Conservation (phyloP, 2,888 invertebrate genomes). For the Drosophila kanekoi region DNA sequence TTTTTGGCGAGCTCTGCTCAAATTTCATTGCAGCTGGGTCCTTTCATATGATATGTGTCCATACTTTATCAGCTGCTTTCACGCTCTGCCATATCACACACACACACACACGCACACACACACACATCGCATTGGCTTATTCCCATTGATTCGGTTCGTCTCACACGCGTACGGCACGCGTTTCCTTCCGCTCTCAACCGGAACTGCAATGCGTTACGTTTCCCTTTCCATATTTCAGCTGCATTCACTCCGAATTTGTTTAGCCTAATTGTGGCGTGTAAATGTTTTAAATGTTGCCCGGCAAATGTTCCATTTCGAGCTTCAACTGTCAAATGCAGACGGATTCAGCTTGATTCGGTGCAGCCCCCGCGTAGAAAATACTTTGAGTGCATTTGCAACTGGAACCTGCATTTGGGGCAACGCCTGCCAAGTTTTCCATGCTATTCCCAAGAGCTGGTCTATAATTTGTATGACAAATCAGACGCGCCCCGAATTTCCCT, state of each 20-base stretch:
- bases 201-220: constrained; percentile 49
- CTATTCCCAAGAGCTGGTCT: constrained; percentile 17
- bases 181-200: constrained; percentile 60
- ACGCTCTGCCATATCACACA: constrained; percentile 9
- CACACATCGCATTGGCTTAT: neutral
- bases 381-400: constrained; percentile 40
- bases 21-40: constrained; percentile 52
- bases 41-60: neutral
- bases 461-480: constrained; percentile 62
- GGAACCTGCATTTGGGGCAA: constrained; percentile 12
- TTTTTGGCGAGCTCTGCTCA: constrained; percentile 25
- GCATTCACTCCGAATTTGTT: constrained; percentile 44
- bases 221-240: constrained; percentile 40
- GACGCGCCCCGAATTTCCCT: constrained; percentile 46
- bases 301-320: constrained; percentile 24
- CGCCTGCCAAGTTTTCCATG: constrained; percentile 2
- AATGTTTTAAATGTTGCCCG: constrained; percentile 48
- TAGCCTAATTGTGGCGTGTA: constrained; percentile 56
- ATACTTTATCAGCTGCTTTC: constrained; percentile 51
- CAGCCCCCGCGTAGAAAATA: constrained; percentile 12
- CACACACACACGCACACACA: neutral
- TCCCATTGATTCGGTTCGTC: constrained; percentile 56
- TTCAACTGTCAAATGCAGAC: constrained; percentile 1
- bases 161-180: constrained; percentile 65
- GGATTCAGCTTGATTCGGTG: constrained; percentile 21